Conservation (phyloP, 2,888 invertebrate genomes). For the Eupeodes latifasciatus region DNA sequence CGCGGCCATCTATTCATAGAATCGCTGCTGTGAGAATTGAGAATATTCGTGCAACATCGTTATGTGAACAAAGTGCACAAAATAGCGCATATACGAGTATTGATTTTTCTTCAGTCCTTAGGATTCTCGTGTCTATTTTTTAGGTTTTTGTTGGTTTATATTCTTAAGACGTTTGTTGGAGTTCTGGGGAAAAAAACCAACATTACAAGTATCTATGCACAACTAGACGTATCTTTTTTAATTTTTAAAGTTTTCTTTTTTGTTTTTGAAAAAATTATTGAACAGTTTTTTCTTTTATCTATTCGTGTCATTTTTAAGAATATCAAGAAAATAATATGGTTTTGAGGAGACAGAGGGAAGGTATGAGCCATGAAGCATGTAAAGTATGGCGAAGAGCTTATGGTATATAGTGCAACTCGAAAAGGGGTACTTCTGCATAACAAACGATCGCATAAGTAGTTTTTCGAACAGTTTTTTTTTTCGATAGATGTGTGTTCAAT, state of each 20-base stretch:
- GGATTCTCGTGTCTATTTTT: slow-evolving; percentile 20
- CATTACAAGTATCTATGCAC: slow-evolving; percentile 4
- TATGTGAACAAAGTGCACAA: slow-evolving; percentile 37
- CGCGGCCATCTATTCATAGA: slow-evolving; percentile 60
- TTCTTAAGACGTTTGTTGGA: slow-evolving; percentile 48
- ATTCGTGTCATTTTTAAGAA: slow-evolving; percentile 49
- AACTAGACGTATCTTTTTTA: slow-evolving; percentile 35
- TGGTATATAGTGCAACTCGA: slow-evolving; percentile 38
- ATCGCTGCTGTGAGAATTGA: slow-evolving; percentile 65
- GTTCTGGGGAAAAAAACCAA: slow-evolving; percentile 35
- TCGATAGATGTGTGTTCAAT: slow-evolving; percentile 49
- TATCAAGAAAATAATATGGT: slow-evolving; percentile 17
- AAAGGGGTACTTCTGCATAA: slow-evolving; percentile 29
- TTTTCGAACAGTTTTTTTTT: too few relatives aligned
- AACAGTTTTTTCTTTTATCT: slow-evolving; percentile 2
- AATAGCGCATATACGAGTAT: not conserved
- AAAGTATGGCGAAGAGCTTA: not conserved
- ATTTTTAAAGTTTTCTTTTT: not conserved
- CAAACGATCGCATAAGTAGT: slow-evolving; percentile 6
- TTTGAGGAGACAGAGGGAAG: slow-evolving; percentile 16
- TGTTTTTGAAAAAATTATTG: slow-evolving; percentile 24
- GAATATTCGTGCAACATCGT: slow-evolving; percentile 62
- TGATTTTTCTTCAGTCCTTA: slow-evolving; percentile 16
- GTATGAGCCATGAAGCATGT: too few relatives aligned
- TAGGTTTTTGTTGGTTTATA: slow-evolving; percentile 12